These are phyloP conservation scores for Calidris pygmaea DNA, from an alignment of 2,113 vertebrate species.

Conservation along the genomic window DNA sequence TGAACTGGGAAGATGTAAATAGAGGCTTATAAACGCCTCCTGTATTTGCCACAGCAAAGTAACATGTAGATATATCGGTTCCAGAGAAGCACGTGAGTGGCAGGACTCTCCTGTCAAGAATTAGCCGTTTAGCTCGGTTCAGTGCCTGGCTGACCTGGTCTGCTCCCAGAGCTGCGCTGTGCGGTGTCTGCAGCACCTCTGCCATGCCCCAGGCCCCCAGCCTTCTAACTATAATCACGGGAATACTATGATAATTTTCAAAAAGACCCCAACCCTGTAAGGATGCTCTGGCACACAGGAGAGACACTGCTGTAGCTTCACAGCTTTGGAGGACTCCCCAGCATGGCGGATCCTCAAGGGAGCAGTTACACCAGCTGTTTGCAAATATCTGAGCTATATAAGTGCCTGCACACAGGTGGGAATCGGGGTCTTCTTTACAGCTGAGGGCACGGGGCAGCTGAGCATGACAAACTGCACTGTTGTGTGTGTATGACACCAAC, in stretches of 20 bases:
- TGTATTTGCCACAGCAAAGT: neutral
- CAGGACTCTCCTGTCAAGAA: neutral
- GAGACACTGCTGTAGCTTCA: neutral
- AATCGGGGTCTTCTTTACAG: neutral
- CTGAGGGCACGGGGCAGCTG: neutral
- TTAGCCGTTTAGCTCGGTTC: neutral
- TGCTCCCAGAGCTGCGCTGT: neutral
- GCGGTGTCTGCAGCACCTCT: accelerated
- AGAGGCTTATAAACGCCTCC: neutral
- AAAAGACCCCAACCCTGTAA: neutral
- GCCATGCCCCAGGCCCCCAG: neutral
- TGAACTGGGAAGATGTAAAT: neutral
- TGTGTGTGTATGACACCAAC: neutral
- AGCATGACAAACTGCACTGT: neutral
- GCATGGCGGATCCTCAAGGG: neutral
- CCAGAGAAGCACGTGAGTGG: too few species aligned
- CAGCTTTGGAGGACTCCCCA: neutral
- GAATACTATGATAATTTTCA: neutral
- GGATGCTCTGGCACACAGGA: neutral
- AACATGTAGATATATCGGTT: accelerated
- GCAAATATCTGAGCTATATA: neutral
- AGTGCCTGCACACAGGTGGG: neutral
- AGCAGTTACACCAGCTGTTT: neutral
- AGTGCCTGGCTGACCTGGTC: neutral
- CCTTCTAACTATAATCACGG: neutral